Evolutionary conservation across 2,888 invertebrate genomes (phyloP), one percentile per base, ranked within the genome.

Genomic region (Strigamia transsilvanica): DNA sequence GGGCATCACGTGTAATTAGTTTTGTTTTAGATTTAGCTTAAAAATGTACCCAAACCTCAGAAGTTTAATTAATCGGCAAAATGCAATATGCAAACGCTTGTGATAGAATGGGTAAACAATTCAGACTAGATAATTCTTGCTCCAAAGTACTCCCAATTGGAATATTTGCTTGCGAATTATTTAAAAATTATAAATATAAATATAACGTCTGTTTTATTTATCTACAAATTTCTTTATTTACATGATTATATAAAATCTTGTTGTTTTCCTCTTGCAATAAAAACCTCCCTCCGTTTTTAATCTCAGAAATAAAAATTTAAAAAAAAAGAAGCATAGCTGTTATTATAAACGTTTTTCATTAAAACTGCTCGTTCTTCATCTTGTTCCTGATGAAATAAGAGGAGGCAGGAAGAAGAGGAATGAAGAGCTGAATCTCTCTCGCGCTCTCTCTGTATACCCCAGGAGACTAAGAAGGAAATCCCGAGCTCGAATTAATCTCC

Each of bases 401-500:
- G 73, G 61, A 66, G 51, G 73, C 73, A 73, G 73, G 73, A 73
- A 73, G 73, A 73, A 10, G 73, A 73, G 73, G 32, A 73, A 73
- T 73, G 73, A 73, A 73, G 73, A 73, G 73, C 73, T 10, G 73
- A 73, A 32, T 73, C 73, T 73, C 73, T 73, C 32, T 73, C 73
- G 27, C 73, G 23, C 32, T 73, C 73, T 73, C 32, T 73, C 73
- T 73, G 73, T 73, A 73, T 73, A 73, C 73, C 73, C 73, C 73
- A 73, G 73, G 73, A 73, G 73, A 73, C 73, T 73, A 73, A 73
- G 73, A 73, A 73, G 73, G 73, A 73, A 73, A 73, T 73, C 73
- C 73, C 73, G 73, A 73, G 73, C 73, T 73, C 27, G 73, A 73
- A 73, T 73, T 73, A 73, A 73, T 73, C 73, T 73, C 73, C 73